Percentiles rank a stretch among this genome's conserved stretches.
Conservation (phyloP, 2,113 vertebrate species). For the Urocynchramus pylzowi region DNA sequence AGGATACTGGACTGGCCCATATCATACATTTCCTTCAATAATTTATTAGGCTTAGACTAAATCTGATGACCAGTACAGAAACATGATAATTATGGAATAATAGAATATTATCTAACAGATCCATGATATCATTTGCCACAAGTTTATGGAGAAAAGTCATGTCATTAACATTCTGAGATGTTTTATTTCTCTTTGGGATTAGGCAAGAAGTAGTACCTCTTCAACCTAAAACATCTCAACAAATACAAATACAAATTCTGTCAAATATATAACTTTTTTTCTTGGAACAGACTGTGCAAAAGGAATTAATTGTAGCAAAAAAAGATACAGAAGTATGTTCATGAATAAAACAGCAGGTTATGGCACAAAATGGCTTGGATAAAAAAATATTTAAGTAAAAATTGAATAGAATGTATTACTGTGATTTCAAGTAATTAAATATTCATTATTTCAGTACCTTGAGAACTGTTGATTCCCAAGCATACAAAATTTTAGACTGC, state of each 20-base stretch:
- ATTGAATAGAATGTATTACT: neutral
- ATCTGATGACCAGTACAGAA: neutral
- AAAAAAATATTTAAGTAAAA: neutral
- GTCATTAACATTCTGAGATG: neutral
- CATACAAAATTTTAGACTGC: neutral
- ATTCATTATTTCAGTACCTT: neutral
- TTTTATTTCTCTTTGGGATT: neutral
- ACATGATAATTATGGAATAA: neutral
- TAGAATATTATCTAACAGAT: neutral
- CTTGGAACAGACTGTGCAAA: neutral
- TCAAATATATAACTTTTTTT: neutral
- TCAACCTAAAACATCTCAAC: neutral
- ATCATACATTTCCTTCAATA: neutral
- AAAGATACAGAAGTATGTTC: neutral
- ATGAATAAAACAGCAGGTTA: neutral
- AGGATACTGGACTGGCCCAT: neutral
- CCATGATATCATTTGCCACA: neutral
- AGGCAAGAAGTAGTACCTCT: neutral
- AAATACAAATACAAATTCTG: constrained; percentile 5
- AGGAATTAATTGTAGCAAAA: neutral
- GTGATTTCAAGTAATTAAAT: neutral
- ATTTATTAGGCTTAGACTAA: neutral
- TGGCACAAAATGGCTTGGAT: neutral
- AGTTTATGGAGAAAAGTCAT: neutral
- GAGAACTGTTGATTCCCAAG: neutral